Base-by-base conservation (phyloP, 2,888 invertebrate genomes). In the Metallyticus violacea region DNA sequence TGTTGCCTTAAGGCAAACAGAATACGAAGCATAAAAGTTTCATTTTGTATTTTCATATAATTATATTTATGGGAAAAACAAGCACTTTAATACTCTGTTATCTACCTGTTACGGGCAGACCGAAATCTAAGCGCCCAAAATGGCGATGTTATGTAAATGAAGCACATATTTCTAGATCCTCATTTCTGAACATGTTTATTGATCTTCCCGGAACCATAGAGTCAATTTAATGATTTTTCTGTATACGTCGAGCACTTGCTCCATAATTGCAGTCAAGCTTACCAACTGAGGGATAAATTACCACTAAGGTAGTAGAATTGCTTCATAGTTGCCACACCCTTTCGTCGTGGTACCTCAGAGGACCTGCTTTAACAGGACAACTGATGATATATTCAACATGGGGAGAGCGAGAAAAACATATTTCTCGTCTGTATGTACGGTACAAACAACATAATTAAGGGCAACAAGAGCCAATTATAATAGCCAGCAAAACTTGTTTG, bases 381-480 rank as follows among this genome's bases (percentile, higher is more conserved):
- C 40, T 62, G 40, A 62, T 62, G 40, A 62, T 62, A 62, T 62
- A 62, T 62, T 62, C 40, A 62, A 22, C 40, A 62, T 15, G 22
- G 40, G 40, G 40, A 62, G 40, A 62, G 40, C 40, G 40, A 62
- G 40, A 62, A 62, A 62, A 62, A 62, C 40, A 62, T 62, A 62
- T 62, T 62, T 62, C 40, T 62, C 40, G 40, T 62, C 40, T 62
- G 15, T 15, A 62, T 62, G 40, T 62, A 82, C 26, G 81, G 40
- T 86, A 82, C 28, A 30, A 81, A 86, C 86, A 83, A 83, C 86
- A 86, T 86, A 86, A 86, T 86, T 83, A 86, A 83, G 40, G 40
- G 40, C 40, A 86, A 86, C 81, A 83, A 78, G 83, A 86, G 78
- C 83, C 86, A 86, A 86, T 86, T 86, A 86, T 79, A 86, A 83